phyloP scores from a whole-genome alignment of 2,797 vertebrate genomes.

The Nannoperca australis region DNA sequence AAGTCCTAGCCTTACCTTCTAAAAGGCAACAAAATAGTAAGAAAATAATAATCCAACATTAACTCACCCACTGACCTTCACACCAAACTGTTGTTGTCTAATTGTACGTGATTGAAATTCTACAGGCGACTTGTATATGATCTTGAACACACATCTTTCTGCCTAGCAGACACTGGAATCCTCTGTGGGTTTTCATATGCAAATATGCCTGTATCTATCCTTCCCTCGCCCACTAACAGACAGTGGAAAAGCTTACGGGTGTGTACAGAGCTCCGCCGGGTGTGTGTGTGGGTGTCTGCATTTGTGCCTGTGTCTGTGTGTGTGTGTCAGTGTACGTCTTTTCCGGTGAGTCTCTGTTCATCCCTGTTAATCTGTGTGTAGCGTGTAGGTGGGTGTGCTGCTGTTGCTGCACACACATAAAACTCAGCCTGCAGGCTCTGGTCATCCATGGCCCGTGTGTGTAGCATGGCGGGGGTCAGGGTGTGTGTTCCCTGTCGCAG shows the following conservation, averaged over 20 bases:
- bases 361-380: slow-evolving; percentile 51
- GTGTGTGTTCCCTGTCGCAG: slow-evolving; percentile 91
- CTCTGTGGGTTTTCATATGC: slow-evolving; percentile 68
- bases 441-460: slow-evolving; percentile 93
- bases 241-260: slow-evolving; percentile 70
- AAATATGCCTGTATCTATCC: slow-evolving; percentile 67
- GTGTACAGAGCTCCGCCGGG: slow-evolving; percentile 55
- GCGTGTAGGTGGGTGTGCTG: slow-evolving; percentile 60
- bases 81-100: slow-evolving; percentile 22
- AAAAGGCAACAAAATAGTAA: not conserved
- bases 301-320: slow-evolving; percentile 39
- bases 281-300: slow-evolving; percentile 55
- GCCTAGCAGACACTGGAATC: slow-evolving; percentile 65
- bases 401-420: slow-evolving; percentile 88
- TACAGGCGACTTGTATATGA: slow-evolving; percentile 31
- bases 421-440: slow-evolving; percentile 96
- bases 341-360: slow-evolving; percentile 54
- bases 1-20: slow-evolving; percentile 18
- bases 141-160: slow-evolving; percentile 40
- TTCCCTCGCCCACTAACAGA: slow-evolving; percentile 71
- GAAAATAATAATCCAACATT: slow-evolving; percentile 22
- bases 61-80: slow-evolving; percentile 22
- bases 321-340: slow-evolving; percentile 44
- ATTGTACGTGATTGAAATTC: slow-evolving; percentile 28
- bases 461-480: slow-evolving; percentile 91